Base-by-base conservation (phyloP, 1,140 invertebrate genomes). In the Macrotrachela quadricornifera region DNA sequence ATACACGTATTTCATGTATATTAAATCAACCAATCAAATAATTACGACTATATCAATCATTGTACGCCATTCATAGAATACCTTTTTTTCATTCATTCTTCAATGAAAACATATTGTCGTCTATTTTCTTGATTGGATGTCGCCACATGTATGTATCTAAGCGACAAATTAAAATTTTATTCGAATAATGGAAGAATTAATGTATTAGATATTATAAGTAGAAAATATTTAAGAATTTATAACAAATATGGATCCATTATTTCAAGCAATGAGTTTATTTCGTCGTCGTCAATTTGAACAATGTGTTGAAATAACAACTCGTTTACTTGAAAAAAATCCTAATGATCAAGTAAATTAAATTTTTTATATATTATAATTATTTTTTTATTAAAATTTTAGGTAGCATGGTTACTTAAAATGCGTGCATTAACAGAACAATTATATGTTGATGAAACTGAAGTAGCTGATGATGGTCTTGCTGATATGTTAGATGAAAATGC, bases 361-460 rank as follows among this genome's bases (percentile, higher is more conserved):
- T 97, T 47, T 85, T 80, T 15, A 1, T 9, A 15, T 16, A n/a
- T 1, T 56, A 12, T 39, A 1, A 37, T 8, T 1, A 44, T 53
- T 16, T 51, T n/a, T 44, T 17, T 53, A 54, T 14, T 42, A 80
- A 86, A 15, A 67, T 21, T 16, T 45, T 57, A 84, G 81, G 81
- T 83, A 53, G 76, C 81, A 51, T 92, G 87, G 87, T 77, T 79
- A 58, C 67, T 92, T 57, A 92, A 92, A 75, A 83, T 87, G 73
- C 73, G 79, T 57, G 82, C 85, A n/a, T 70, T 91, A 50, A 87
- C 85, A 13, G 78, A 82, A 61, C 79, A 85, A 70, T 77, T 90
- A 42, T 86, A 84, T 66, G 78, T 92, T 2, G 87, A 92, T 68
- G 86, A 92, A 62, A 76, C 88, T 42, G 87, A 92, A 71, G 79